Percentiles rank a stretch among this genome's conserved stretches.
These are phyloP conservation scores for Hetaerina americana DNA, from an alignment of 1,140 invertebrate species.

Conservation along the genomic window DNA sequence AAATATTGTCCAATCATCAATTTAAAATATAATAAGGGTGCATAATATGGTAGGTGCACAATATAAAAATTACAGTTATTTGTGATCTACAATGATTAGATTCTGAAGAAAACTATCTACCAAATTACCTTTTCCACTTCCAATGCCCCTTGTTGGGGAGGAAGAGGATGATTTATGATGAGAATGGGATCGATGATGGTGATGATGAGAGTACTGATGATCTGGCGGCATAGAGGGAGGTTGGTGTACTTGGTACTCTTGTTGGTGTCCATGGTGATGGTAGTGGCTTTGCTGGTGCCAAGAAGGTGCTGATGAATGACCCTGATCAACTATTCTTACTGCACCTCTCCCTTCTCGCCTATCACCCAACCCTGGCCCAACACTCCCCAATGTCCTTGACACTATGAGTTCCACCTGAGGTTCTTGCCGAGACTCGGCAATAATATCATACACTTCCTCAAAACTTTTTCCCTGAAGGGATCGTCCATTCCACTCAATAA, in stretches of 20 bases:
- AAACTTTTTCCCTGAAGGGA: conserved; percentile 75
- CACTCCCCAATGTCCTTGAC: conserved; percentile 38
- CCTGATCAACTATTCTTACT: neutral
- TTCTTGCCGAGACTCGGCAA: conserved; percentile 86
- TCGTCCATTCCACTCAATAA: conserved; percentile 94
- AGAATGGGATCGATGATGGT: neutral
- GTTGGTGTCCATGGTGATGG: neutral
- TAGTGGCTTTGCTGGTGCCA: neutral
- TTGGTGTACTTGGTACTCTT: neutral
- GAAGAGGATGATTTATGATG: neutral
- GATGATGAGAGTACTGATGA: neutral
- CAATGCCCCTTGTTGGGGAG: neutral
- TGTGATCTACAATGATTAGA: too few species aligned
- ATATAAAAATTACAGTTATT: too few species aligned
- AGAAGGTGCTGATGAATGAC: neutral
- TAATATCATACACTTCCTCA: conserved; percentile 89
- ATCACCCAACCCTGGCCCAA: neutral
- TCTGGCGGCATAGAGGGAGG: neutral
- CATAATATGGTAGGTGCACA: too few species aligned
- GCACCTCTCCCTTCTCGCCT: neutral
- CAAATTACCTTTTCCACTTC: neutral
- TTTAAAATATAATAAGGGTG: too few species aligned
- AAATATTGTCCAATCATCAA: too few species aligned
- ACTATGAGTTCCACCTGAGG: conserved; percentile 91
- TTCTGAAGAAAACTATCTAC: neutral